A percentile compares a stretch with the other conserved stretches of the same genome.
These are phyloP conservation scores for Eulimnadia texana DNA, from an alignment of 1,140 invertebrate genomes.

Conservation along the genomic window DNA sequence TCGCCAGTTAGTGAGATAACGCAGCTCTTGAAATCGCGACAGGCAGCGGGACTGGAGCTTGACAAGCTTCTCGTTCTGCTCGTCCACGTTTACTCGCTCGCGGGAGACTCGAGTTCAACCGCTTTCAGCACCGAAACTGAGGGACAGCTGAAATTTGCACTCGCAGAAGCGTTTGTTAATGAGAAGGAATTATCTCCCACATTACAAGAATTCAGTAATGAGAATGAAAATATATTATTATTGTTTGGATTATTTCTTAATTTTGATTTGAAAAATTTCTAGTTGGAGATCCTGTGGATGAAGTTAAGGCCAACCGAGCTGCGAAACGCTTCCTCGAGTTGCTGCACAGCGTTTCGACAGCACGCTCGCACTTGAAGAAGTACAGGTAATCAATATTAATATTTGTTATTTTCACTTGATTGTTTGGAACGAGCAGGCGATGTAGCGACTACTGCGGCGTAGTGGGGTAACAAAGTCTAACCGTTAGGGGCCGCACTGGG, in stretches of 20 bases:
- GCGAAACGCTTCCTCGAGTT: conserved; percentile 10
- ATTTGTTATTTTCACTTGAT: background rate
- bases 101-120: conserved; percentile 33
- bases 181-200: conserved; percentile 26
- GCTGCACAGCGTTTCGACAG: conserved; percentile 6
- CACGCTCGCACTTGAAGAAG: conserved; percentile 8
- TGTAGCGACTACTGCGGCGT: too few species aligned
- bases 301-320: conserved; percentile 13
- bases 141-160: conserved; percentile 33
- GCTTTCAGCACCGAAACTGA: conserved; percentile 31
- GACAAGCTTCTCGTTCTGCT: conserved; percentile 43
- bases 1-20: conserved; percentile 22
- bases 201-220: conserved; percentile 12
- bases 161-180: conserved; percentile 42
- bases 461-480: too few species aligned
- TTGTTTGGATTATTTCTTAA: background rate
- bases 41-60: conserved; percentile 36
- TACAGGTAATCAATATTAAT: conserved; percentile 7
- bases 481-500: too few species aligned
- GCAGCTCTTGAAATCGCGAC: conserved; percentile 39
- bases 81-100: conserved; percentile 44
- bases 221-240: too few species aligned
- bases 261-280: background rate
- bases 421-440: too few species aligned
- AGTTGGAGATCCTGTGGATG: conserved; percentile 16